Conservation (phyloP, 2,888 invertebrate genomes). For the Macrosoma leucophasiata region DNA sequence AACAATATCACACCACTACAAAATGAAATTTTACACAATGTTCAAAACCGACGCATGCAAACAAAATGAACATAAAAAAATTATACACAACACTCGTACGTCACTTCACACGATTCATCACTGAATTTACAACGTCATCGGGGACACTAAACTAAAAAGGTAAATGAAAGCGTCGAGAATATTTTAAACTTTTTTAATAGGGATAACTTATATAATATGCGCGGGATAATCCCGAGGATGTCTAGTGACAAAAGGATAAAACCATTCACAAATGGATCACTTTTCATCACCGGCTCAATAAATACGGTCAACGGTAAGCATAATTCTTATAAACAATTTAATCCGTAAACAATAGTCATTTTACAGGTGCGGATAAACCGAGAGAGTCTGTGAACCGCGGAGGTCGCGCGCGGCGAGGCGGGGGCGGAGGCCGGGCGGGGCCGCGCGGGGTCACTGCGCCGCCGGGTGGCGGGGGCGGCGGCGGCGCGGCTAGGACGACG, state of each 20-base stretch:
- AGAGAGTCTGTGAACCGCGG: slow-evolving; percentile 46
- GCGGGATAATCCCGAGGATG: slow-evolving; percentile 69
- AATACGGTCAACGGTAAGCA: slow-evolving; percentile 76
- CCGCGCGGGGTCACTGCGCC: slow-evolving; percentile 29
- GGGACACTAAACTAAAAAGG: too few species aligned
- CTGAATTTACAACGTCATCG: too few species aligned
- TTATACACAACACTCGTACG: too few species aligned
- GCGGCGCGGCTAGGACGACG: slow-evolving; percentile 69
- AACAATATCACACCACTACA: too few species aligned
- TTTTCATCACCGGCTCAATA: slow-evolving; percentile 73
- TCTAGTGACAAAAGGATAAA: slow-evolving; percentile 70
- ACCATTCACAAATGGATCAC: slow-evolving; percentile 70
- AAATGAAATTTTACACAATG: too few species aligned
- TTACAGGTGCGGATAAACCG: slow-evolving; percentile 58
- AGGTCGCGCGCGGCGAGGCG: slow-evolving; percentile 27
- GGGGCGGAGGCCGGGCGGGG: slow-evolving; percentile 14
- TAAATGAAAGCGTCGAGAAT: slow-evolving; percentile 25
- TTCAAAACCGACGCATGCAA: too few species aligned
- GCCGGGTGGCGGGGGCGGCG: slow-evolving; percentile 57
- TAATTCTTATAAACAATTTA: slow-evolving; percentile 71
- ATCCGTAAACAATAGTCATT: slow-evolving; percentile 70
- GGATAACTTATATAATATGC: slow-evolving; percentile 76
- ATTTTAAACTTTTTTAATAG: slow-evolving; percentile 73
- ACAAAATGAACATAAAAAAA: too few species aligned
- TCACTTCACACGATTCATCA: too few species aligned